Evolutionary conservation across 2,888 invertebrate species (phyloP).

Genomic region (Stenodera caucasica): DNA sequence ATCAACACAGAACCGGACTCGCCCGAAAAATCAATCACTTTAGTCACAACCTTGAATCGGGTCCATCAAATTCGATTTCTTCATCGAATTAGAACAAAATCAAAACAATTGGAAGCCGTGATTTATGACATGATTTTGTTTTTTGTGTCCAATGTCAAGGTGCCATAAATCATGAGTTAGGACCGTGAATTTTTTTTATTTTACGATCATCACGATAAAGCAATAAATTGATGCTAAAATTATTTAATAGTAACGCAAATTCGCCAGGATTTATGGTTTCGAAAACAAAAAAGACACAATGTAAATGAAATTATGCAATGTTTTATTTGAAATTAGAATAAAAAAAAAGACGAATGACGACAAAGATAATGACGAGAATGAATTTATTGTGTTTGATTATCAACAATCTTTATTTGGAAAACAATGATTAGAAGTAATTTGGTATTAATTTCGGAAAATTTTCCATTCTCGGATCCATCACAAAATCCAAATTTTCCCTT

Average conservation of each 20-base stretch:
- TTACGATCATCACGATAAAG: not conserved
- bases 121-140: not conserved
- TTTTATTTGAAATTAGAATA: not conserved
- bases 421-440: no score
- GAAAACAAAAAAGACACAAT: not conserved
- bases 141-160: not conserved
- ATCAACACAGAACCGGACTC: not conserved
- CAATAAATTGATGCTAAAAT: not conserved
- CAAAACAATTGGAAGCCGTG: no score
- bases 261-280: not conserved
- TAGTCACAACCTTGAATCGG: no score
- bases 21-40: no score
- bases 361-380: not conserved
- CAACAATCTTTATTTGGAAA: no score
- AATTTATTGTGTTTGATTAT: no score
- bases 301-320: not conserved
- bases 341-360: not conserved
- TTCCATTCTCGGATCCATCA: no score
- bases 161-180: conserved; percentile 8
- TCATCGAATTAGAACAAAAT: no score
- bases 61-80: no score
- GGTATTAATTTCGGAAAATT: no score
- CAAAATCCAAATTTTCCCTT: no score
- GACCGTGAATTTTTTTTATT: not conserved
- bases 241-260: not conserved